Base-by-base conservation (phyloP, 2,888 invertebrate genomes). In the Lacanobia oleracea region DNA sequence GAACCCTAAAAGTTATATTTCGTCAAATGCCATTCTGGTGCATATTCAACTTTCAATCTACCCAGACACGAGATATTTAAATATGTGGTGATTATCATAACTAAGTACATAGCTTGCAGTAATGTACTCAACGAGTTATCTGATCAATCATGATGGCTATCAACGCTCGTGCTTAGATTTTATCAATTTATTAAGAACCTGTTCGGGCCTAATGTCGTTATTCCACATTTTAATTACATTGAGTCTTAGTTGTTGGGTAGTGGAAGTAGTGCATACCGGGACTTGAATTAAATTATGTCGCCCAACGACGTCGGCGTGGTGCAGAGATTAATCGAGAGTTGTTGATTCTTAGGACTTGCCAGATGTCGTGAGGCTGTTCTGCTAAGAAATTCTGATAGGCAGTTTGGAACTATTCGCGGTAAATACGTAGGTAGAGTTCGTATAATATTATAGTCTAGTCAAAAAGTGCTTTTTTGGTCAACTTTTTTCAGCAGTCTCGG, bases 171-270 rank as follows among this genome's bases (percentile, higher is more conserved):
- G 62, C 54, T 68, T 51, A 68, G 74, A 81, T 81, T 65, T 68
- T 79, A 79, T 79, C 71, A 71, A 68, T 75, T 79, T 79, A 68
- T 83, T 83, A 68, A 64, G 83, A 67, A 74, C 80, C 80, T 51
- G 75, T 68, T 73, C 43, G 48, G 43, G 69, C 33, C 33, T 78
- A 72, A 82, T 72, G 82, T 57, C 64, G 72, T 80, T 69, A 78
- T 78, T 67, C 72, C 53, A 57, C 68, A 72, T 82, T 82, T 82
- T 77, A 77, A 71, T 68, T 75, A 57, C 54, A 57, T 67, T 65
- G 27, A 65, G 40, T 33, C 64, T 65, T 60, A 66, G 68, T 68
- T 62, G 61, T 56, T 67, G 33, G 64, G 56, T 74, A 23, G 57
- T 81, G 33, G 57, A 63, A 63, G 62, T 70, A 67, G 69, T 76